A percentile compares a stretch with the other conserved stretches of the same genome.
These are phyloP conservation scores for Athalia rosae DNA, from an alignment of 2,888 invertebrate species.

Conservation along the genomic window DNA sequence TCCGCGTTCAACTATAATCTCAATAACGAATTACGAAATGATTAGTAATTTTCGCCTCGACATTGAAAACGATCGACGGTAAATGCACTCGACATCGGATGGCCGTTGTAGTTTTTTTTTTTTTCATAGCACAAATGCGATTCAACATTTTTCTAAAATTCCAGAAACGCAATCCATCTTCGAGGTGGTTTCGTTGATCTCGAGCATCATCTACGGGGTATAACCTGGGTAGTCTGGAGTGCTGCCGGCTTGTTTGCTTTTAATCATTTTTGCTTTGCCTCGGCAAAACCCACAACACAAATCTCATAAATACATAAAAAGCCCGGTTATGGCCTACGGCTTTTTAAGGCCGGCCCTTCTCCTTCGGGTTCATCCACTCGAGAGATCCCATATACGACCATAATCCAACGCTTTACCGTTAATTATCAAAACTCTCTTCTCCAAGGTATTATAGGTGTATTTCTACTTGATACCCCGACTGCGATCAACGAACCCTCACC, in stretches of 20 bases:
- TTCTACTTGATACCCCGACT: background rate
- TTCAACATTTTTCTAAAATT: background rate
- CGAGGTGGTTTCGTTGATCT: slow-evolving; percentile 12
- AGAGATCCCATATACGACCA: background rate
- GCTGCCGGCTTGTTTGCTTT: slow-evolving; percentile 63
- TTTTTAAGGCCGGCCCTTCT: slow-evolving; percentile 36
- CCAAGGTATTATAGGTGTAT: background rate
- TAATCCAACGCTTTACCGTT: slow-evolving; percentile 16
- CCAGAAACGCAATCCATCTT: slow-evolving; percentile 20
- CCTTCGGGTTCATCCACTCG: slow-evolving; percentile 9
- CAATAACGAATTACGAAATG: too few species aligned
- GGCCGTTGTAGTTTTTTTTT: too few species aligned
- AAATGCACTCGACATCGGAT: too few species aligned
- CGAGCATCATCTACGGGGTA: slow-evolving; percentile 9
- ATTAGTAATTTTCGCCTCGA: too few species aligned
- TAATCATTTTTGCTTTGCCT: slow-evolving; percentile 67
- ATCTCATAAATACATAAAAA: slow-evolving; percentile 71
- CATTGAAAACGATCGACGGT: too few species aligned
- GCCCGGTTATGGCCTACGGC: slow-evolving; percentile 41
- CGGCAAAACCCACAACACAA: slow-evolving; percentile 63
- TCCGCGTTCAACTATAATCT: too few species aligned
- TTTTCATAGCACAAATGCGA: background rate
- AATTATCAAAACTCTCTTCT: slow-evolving; percentile 24
- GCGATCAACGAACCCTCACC: background rate
- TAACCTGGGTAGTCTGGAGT: slow-evolving; percentile 21